These are phyloP conservation scores for Drosophila gunungcola DNA, from an alignment of 1,140 invertebrate species.

Conservation along the genomic window DNA sequence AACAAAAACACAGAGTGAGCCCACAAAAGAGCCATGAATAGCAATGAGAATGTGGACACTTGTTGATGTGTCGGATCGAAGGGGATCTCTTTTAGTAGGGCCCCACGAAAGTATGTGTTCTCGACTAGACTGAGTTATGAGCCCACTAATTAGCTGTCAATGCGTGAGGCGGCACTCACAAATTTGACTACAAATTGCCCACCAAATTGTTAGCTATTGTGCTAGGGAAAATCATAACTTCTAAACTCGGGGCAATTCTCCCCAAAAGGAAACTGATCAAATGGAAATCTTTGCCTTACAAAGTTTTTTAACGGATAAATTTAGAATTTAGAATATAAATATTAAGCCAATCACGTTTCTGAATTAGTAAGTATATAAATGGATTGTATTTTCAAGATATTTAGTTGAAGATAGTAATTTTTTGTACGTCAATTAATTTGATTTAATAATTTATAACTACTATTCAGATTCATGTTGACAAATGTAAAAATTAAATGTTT, in stretches of 20 bases:
- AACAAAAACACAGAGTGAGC: background rate
- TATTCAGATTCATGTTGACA: too few relatives aligned
- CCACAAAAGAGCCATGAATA: constrained; percentile 48
- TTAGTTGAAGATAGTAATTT: too few relatives aligned
- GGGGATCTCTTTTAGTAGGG: constrained; percentile 17
- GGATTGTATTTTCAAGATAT: too few relatives aligned
- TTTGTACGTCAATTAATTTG: too few relatives aligned
- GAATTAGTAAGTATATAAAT: too few relatives aligned
- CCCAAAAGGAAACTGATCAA: background rate
- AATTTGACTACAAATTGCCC: constrained; percentile 74
- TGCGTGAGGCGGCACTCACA: constrained; percentile 64
- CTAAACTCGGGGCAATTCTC: background rate
- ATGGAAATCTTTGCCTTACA: background rate
- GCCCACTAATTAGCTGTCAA: constrained; percentile 84
- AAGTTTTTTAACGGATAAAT: background rate
- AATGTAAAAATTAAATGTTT: too few relatives aligned
- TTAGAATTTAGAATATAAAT: background rate
- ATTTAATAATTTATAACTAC: too few relatives aligned
- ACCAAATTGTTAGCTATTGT: constrained; percentile 58
- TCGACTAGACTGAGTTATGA: constrained; percentile 67
- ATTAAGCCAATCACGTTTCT: background rate
- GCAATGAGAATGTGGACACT: constrained; percentile 76
- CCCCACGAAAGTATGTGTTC: background rate
- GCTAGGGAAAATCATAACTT: background rate
- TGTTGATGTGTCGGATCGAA: constrained; percentile 57